Conservation (phyloP, 2,888 invertebrate genomes). For the Lacanobia wlatinum region DNA sequence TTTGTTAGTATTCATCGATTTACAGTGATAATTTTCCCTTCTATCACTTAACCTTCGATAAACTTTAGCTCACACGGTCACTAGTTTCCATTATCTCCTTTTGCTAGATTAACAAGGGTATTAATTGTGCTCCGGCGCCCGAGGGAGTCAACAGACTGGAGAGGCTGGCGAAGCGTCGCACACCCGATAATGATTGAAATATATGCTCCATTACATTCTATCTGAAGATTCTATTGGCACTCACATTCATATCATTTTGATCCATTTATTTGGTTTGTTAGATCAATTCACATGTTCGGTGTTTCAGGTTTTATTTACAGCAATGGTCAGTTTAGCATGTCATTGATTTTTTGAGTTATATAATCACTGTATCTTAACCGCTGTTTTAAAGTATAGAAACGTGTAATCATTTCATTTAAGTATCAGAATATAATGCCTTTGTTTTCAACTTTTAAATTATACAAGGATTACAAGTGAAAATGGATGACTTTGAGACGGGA, state of each 20-base stretch:
- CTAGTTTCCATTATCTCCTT: neutral
- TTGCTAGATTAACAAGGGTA: neutral
- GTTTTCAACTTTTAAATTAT: neutral
- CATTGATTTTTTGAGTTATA: neutral
- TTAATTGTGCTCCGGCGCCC: neutral
- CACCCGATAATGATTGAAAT: slow-evolving; percentile 18
- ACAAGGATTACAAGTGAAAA: neutral
- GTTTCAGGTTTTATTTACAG: too few species aligned
- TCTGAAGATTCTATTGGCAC: slow-evolving; percentile 2
- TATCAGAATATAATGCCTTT: neutral
- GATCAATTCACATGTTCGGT: too few species aligned
- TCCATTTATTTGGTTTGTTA: too few species aligned
- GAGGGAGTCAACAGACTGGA: neutral
- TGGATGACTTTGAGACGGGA: slow-evolving; percentile 1
- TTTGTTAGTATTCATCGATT: too few species aligned
- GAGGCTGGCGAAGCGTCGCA: slow-evolving; percentile 29
- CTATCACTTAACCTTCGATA: neutral
- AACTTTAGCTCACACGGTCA: neutral
- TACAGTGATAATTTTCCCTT: neutral
- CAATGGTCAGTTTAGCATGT: neutral
- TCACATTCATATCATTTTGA: neutral
- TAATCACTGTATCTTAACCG: neutral
- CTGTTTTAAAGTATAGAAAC: neutral
- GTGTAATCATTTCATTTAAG: too few species aligned
- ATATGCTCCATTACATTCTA: slow-evolving; percentile 3